These are phyloP conservation scores for Tuberolachnus salignus DNA, from an alignment of 2,888 invertebrate genomes.

Conservation along the genomic window DNA sequence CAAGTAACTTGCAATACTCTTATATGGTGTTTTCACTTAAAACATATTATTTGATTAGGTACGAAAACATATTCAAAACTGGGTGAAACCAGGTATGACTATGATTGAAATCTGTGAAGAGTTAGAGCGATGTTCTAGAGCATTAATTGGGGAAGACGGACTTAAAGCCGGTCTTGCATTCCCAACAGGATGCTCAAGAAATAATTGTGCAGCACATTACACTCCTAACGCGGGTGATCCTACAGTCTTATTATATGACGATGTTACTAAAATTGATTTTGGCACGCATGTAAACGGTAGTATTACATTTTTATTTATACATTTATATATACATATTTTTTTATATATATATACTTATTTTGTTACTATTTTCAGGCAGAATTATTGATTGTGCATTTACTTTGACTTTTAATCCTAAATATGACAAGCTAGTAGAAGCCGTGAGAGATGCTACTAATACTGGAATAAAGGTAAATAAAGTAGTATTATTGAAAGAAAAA, in stretches of 20 bases:
- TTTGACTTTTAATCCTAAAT: conserved; percentile 93
- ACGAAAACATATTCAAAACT: conserved; percentile 86
- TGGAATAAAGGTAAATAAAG: conserved; percentile 75
- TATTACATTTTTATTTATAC: not conserved
- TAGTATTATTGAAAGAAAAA: not conserved
- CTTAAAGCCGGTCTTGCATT: conserved; percentile 93
- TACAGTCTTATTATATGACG: conserved; percentile 92
- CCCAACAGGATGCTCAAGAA: conserved; percentile 98
- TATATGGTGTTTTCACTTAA: not conserved
- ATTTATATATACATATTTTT: not conserved
- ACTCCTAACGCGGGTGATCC: conserved; percentile 98
- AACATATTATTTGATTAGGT: conserved; percentile 68
- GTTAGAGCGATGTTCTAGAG: conserved; percentile 88
- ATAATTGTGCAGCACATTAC: conserved; percentile 99
- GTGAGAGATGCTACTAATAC: conserved; percentile 98
- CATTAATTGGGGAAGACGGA: conserved; percentile 92
- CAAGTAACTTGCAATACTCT: conserved; percentile 67
- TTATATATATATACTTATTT: not conserved
- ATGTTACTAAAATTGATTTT: conserved; percentile 98
- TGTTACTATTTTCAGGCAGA: conserved; percentile 65
- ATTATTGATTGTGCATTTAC: conserved; percentile 99
- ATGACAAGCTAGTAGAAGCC: conserved; percentile 90
- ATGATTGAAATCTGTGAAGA: conserved; percentile 99
- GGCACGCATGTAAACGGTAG: conserved; percentile 95
- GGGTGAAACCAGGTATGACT: conserved; percentile 97